phyloP scores from a whole-genome alignment of 1,140 invertebrate species.

The Rhysida immarginata region DNA sequence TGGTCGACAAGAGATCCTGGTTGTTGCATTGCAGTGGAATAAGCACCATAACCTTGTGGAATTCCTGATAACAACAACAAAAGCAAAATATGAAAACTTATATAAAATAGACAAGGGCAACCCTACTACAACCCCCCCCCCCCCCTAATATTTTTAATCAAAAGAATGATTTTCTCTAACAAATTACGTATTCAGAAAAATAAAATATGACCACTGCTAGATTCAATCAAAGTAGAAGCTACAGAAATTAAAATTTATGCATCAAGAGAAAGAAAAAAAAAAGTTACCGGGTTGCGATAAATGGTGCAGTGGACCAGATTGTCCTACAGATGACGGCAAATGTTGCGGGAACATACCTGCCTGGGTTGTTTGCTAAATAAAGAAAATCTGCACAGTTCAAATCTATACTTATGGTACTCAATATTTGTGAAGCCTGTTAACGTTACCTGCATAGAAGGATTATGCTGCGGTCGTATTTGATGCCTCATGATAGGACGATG shows the following conservation, averaged over 20 bases:
- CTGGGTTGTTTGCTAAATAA: constrained; percentile 19
- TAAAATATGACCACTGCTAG: too few relatives aligned
- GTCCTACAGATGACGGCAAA: constrained; percentile 19
- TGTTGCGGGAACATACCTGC: constrained; percentile 30
- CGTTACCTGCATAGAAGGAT: constrained; percentile 1
- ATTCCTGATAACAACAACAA: constrained; percentile 16
- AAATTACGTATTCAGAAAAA: too few relatives aligned
- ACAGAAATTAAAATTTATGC: too few relatives aligned
- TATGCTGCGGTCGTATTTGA: not conserved
- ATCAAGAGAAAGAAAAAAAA: too few relatives aligned
- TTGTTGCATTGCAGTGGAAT: constrained; percentile 17
- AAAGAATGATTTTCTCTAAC: too few relatives aligned
- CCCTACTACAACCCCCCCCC: too few relatives aligned
- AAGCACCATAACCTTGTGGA: constrained; percentile 9
- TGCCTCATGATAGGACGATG: constrained; percentile 20
- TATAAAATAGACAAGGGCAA: too few relatives aligned
- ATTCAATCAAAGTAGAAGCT: too few relatives aligned
- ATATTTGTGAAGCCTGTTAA: constrained; percentile 35
- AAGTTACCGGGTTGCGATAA: constrained; percentile 31
- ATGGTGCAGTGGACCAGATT: constrained; percentile 33
- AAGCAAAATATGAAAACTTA: constrained; percentile 3
- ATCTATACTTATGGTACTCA: constrained; percentile 32
- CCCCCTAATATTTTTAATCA: too few relatives aligned
- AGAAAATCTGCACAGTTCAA: constrained; percentile 22
- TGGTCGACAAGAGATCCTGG: constrained; percentile 14